Conservation (phyloP, 2,113 vertebrate genomes). For the Phocoena sinus region DNA sequence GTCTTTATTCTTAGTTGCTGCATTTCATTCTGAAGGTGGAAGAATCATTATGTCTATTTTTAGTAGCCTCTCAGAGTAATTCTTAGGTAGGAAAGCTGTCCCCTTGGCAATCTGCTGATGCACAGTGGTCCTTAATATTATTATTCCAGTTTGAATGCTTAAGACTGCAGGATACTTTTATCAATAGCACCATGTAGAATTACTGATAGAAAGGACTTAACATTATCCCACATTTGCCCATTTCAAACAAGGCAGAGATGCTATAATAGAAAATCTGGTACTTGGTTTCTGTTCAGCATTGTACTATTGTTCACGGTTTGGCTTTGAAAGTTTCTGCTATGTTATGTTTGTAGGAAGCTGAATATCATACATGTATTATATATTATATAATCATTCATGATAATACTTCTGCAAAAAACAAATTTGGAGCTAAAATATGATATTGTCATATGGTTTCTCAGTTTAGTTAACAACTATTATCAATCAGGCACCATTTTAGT, state of each 20-base stretch:
- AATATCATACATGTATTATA: slow-evolving; percentile 4
- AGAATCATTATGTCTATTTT: slow-evolving; percentile 32
- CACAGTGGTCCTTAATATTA: slow-evolving; percentile 10
- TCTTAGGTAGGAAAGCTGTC: slow-evolving; percentile 4
- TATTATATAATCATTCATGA: background rate
- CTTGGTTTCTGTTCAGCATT: background rate
- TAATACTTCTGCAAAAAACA: slow-evolving; percentile 4
- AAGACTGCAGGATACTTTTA: background rate
- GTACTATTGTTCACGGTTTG: background rate
- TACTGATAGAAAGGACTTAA: slow-evolving; percentile 11
- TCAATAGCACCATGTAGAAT: background rate
- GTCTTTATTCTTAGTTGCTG: slow-evolving; percentile 1
- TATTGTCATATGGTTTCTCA: slow-evolving; percentile 17
- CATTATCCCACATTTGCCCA: background rate
- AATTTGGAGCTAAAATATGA: background rate
- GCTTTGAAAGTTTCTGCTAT: slow-evolving; percentile 30
- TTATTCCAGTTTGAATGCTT: slow-evolving; percentile 7
- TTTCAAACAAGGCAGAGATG: slow-evolving; percentile 1
- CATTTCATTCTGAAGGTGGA: background rate
- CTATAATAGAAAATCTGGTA: background rate
- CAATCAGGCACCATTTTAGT: slow-evolving; percentile 34
- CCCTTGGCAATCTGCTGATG: slow-evolving; percentile 34
- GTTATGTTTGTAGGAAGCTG: background rate
- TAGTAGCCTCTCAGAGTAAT: background rate
- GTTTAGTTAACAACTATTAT: slow-evolving; percentile 26